Evolutionary conservation across 2,797 vertebrate species (phyloP).

Genomic region (Knipowitschia caucasica): DNA sequence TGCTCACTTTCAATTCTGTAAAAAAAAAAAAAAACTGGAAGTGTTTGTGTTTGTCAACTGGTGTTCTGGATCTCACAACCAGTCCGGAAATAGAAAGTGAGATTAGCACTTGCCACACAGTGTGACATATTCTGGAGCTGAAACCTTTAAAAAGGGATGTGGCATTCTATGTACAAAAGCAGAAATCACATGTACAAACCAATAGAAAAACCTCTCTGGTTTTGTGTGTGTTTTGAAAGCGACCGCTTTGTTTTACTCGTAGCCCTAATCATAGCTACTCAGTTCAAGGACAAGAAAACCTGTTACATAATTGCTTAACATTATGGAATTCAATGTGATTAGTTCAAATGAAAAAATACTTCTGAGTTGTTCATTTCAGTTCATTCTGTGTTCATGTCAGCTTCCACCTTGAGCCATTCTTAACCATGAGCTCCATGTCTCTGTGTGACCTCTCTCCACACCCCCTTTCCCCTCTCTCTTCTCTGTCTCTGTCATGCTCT

Average conservation of each 20-base stretch:
- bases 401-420: constrained; percentile 42
- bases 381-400: constrained; percentile 49
- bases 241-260: too few species aligned
- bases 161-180: not conserved
- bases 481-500: constrained; percentile 62
- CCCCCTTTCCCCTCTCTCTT: constrained; percentile 44
- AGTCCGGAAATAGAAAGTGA: constrained; percentile 2
- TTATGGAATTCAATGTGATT: not conserved
- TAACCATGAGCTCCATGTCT: constrained; percentile 69
- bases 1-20: not conserved
- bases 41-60: not conserved
- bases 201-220: not conserved
- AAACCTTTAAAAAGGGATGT: not conserved
- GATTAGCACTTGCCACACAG: constrained; percentile 1
- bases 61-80: not conserved
- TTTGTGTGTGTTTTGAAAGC: too few species aligned
- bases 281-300: not conserved
- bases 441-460: constrained; percentile 62
- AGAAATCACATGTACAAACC: not conserved
- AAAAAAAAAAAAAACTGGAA: not conserved
- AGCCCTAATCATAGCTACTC: not conserved
- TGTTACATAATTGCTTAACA: not conserved
- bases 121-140: not conserved
- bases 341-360: not conserved
- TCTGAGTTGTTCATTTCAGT: constrained; percentile 40